Evolutionary conservation across 1,140 invertebrate species (phyloP).

Genomic region (Amphibalanus amphitrite): DNA sequence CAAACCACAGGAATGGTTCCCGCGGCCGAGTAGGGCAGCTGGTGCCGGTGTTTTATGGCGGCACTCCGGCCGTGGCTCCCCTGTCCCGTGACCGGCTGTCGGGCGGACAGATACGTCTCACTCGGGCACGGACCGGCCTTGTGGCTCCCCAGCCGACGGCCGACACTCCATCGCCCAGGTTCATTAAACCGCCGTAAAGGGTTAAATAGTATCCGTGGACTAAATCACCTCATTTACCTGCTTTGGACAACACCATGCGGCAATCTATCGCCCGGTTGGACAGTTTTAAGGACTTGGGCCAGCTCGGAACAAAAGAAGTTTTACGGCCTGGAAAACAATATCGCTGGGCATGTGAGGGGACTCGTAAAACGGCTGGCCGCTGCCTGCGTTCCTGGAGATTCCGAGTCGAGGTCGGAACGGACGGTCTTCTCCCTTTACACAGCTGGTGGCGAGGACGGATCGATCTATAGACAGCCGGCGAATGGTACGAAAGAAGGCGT

Average conservation of each 20-base stretch:
- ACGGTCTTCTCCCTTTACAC: too few species aligned
- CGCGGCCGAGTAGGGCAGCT: too few species aligned
- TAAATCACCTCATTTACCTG: background rate
- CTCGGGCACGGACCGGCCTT: background rate
- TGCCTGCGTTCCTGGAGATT: too few species aligned
- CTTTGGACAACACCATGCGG: background rate
- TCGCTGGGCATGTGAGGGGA: background rate
- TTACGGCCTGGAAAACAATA: background rate
- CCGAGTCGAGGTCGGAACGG: too few species aligned
- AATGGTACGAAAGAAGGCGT: too few species aligned
- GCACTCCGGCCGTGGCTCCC: too few species aligned
- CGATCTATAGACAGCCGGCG: too few species aligned
- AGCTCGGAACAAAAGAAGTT: background rate
- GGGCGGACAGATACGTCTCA: background rate
- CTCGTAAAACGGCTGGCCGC: background rate
- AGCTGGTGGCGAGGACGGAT: too few species aligned
- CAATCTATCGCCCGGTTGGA: background rate
- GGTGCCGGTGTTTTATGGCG: too few species aligned
- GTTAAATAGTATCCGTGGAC: background rate
- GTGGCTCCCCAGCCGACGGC: background rate
- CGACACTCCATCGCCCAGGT: background rate
- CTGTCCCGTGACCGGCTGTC: background rate
- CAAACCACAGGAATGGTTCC: too few species aligned
- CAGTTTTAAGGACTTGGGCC: background rate
- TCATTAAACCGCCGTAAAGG: background rate